Percentiles rank a stretch among this genome's conserved stretches.
These are phyloP conservation scores for Ormyrus thymus DNA, from an alignment of 2,888 invertebrate species.

Conservation along the genomic window DNA sequence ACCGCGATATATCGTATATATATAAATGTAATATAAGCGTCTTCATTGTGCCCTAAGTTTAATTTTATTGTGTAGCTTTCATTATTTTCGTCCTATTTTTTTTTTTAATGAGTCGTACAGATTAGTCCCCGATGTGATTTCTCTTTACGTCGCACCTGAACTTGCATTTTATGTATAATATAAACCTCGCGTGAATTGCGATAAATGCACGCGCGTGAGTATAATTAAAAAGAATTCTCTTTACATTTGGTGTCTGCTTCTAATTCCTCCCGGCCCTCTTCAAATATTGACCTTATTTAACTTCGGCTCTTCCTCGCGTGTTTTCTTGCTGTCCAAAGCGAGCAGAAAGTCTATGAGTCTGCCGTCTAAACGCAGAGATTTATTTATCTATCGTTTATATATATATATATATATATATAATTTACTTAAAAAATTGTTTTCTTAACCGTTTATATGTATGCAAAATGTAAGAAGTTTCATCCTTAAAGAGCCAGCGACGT, in stretches of 20 bases:
- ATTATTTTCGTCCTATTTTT: constrained; percentile 40
- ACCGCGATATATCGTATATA: constrained; percentile 46
- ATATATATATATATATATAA: constrained; percentile 8
- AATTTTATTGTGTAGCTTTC: constrained; percentile 61
- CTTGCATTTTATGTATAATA: not conserved
- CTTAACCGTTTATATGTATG: constrained; percentile 4
- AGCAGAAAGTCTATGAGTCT: constrained; percentile 21
- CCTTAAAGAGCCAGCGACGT: constrained; percentile 10
- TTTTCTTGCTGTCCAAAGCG: constrained; percentile 20
- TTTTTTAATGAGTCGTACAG: constrained; percentile 24
- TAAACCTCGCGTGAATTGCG: constrained; percentile 2
- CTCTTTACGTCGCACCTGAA: not conserved
- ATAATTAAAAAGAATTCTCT: constrained; percentile 28
- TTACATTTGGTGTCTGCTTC: constrained; percentile 18
- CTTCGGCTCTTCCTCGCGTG: not conserved
- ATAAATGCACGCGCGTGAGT: not conserved
- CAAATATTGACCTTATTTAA: constrained; percentile 9
- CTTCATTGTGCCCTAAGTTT: constrained; percentile 66
- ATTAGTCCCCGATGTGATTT: not conserved
- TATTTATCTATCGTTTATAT: not conserved
- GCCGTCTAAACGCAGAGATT: constrained; percentile 16
- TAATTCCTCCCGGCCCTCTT: constrained; percentile 41
- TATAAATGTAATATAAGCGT: constrained; percentile 63
- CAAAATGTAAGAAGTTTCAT: constrained; percentile 39
- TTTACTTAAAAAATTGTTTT: constrained; percentile 34